Evolutionary conservation across 2,888 invertebrate genomes (phyloP).

Genomic region (Epicampocera succincta): DNA sequence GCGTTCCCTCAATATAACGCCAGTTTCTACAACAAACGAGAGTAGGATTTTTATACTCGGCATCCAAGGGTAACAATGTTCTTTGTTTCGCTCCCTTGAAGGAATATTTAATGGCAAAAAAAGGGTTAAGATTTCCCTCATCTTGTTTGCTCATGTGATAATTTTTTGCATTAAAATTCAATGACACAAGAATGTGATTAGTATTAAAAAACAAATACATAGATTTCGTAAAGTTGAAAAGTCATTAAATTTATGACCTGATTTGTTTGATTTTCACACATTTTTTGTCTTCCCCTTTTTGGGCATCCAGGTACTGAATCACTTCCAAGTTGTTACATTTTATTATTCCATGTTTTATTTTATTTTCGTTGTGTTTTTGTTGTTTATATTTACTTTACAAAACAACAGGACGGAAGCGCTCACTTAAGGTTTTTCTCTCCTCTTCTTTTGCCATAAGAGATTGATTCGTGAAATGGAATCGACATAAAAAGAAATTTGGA

Average conservation of each 20-base stretch:
- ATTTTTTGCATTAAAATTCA: conserved; percentile 37
- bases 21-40: conserved; percentile 8
- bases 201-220: not conserved
- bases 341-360: conserved; percentile 30
- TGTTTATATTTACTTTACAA: not conserved
- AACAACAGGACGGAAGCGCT: conserved; percentile 70
- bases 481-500: conserved; percentile 66
- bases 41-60: conserved; percentile 42
- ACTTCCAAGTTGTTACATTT: conserved; percentile 45
- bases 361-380: too few relatives aligned
- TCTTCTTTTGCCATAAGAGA: not conserved
- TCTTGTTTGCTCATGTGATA: conserved; percentile 30
- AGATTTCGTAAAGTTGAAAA: conserved; percentile 34
- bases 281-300: conserved; percentile 17
- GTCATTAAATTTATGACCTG: conserved; percentile 61
- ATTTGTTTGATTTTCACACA: conserved; percentile 64
- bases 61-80: conserved; percentile 30
- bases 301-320: conserved; percentile 47
- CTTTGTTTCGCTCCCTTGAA: conserved; percentile 18
- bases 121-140: conserved; percentile 28
- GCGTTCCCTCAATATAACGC: conserved; percentile 1
- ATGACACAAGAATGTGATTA: not conserved
- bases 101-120: not conserved
- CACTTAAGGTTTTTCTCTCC: conserved; percentile 63
- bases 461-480: conserved; percentile 72